Conservation (phyloP, 1,140 invertebrate species). For the Solenopsis invicta region DNA sequence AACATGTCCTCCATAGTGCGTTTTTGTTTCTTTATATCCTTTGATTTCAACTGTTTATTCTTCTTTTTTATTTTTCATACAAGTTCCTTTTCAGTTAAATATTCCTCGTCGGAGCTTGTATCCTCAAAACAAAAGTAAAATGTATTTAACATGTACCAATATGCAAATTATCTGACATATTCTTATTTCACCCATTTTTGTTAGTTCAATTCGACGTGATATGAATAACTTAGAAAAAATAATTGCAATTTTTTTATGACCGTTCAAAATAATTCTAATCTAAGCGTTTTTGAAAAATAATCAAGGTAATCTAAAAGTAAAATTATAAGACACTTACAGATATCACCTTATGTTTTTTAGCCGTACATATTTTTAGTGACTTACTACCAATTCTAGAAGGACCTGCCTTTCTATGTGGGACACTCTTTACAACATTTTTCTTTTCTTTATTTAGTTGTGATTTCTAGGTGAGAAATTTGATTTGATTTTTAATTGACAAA, state of each 20-base stretch:
- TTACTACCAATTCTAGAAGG: neutral
- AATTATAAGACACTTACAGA: neutral
- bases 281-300: neutral
- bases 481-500: neutral
- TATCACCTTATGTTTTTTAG: neutral
- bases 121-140: slow-evolving; percentile 5
- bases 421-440: neutral
- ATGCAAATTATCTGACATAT: neutral
- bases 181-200: neutral
- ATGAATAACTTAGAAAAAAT: neutral
- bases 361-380: neutral
- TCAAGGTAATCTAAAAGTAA: neutral
- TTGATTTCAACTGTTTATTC: neutral
- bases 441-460: neutral
- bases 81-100: slow-evolving; percentile 2
- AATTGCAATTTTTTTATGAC: neutral
- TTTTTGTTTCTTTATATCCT: neutral
- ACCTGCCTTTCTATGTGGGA: neutral
- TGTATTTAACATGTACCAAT: neutral
- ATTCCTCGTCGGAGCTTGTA: neutral
- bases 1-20: neutral
- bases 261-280: neutral
- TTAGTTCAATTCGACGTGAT: neutral
- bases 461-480: neutral
- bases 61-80: neutral